phyloP scores from a whole-genome alignment of 2,113 vertebrate genomes.

The Platichthys flesus region DNA sequence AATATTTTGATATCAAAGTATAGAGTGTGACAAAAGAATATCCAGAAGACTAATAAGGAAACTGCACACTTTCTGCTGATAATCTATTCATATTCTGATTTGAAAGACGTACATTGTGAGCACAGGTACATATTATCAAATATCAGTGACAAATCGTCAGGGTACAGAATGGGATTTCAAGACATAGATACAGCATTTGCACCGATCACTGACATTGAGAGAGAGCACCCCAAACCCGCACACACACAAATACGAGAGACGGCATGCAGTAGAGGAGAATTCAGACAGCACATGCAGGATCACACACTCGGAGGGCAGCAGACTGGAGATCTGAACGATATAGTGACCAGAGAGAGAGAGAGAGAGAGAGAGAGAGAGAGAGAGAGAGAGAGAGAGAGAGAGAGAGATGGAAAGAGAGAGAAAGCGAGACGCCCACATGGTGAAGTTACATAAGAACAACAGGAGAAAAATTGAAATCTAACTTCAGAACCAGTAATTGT shows the following conservation, averaged over 20 bases:
- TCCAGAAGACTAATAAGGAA: background rate
- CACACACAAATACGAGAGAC: slow-evolving; percentile 36
- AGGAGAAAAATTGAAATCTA: slow-evolving; percentile 52
- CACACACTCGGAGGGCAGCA: slow-evolving; percentile 57
- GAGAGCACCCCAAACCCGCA: slow-evolving; percentile 21
- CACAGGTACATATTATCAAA: slow-evolving; percentile 43
- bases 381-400: background rate
- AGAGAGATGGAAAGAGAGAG: slow-evolving; percentile 6
- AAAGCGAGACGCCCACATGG: slow-evolving; percentile 64
- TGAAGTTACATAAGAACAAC: slow-evolving; percentile 66
- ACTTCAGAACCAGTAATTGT: slow-evolving; percentile 44
- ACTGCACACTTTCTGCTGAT: background rate
- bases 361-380: slow-evolving; percentile 26
- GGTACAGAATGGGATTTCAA: slow-evolving; percentile 58
- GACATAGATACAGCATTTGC: slow-evolving; percentile 48
- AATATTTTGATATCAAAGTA: background rate
- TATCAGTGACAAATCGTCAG: slow-evolving; percentile 50
- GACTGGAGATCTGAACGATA: slow-evolving; percentile 45
- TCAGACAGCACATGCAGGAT: slow-evolving; percentile 73
- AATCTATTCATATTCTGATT: background rate
- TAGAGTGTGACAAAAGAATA: background rate
- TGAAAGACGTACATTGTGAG: slow-evolving; percentile 31
- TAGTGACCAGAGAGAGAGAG: slow-evolving; percentile 13
- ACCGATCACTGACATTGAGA: slow-evolving; percentile 52
- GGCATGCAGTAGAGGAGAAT: slow-evolving; percentile 73